Percentiles rank a stretch among this genome's conserved stretches.
phyloP scores from a whole-genome alignment of 2,797 vertebrate genomes.

The Crax fasciolata region DNA sequence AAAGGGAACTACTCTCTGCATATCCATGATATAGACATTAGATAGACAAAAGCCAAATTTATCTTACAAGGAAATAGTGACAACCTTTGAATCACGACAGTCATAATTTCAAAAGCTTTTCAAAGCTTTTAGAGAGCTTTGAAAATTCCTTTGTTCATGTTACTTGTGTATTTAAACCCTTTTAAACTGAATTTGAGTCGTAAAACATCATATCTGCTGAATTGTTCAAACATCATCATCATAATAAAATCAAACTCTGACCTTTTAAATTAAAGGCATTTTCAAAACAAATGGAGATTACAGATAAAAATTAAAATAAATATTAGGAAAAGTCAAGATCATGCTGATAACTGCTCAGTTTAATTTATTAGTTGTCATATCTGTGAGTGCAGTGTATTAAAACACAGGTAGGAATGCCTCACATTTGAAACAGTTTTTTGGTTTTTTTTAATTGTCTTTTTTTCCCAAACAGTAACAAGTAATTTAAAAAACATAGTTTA shows the following conservation, averaged over 20 bases:
- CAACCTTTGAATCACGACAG: neutral
- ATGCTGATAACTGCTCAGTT: neutral
- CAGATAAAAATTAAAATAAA: neutral
- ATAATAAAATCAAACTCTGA: neutral
- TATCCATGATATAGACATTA: neutral
- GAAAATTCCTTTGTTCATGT: neutral
- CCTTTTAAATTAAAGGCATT: neutral
- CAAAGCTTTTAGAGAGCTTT: neutral
- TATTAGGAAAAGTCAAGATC: neutral
- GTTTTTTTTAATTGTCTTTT: constrained; percentile 7
- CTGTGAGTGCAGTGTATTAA: neutral
- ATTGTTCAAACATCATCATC: neutral
- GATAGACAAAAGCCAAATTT: neutral
- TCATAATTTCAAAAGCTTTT: neutral
- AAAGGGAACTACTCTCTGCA: neutral
- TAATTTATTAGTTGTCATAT: neutral
- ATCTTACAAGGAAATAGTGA: neutral
- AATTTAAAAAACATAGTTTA: constrained; percentile 15
- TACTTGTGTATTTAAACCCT: neutral
- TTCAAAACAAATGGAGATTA: neutral
- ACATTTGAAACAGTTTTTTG: neutral
- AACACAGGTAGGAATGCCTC: neutral
- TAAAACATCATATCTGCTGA: neutral
- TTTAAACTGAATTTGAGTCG: neutral
- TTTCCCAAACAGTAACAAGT: neutral